These are phyloP conservation scores for Lordiphosa mommai DNA, from an alignment of 1,140 invertebrate species.

Conservation along the genomic window DNA sequence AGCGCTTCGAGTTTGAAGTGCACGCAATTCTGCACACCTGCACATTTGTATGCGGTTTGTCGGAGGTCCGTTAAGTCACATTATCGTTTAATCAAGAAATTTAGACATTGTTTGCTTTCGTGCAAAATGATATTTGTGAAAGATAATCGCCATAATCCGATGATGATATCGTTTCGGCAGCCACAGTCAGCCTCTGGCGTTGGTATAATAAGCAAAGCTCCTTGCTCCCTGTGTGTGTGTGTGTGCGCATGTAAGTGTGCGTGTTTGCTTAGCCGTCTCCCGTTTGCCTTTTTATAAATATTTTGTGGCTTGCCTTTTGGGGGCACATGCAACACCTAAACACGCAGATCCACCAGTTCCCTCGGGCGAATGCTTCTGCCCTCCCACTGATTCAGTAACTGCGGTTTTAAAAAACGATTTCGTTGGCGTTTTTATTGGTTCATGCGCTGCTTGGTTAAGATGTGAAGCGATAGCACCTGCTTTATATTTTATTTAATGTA, in stretches of 20 bases:
- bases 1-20: conserved; percentile 19
- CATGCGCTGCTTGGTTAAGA: conserved; percentile 5
- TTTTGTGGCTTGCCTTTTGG: conserved; percentile 33
- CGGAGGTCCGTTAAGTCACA: background rate
- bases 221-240: conserved; percentile 12
- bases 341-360: conserved; percentile 24
- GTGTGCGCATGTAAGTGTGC: conserved; percentile 8
- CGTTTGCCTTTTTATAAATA: conserved; percentile 21
- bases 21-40: conserved; percentile 38
- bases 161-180: conserved; percentile 24
- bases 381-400: conserved; percentile 3
- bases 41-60: conserved; percentile 29
- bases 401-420: conserved; percentile 9
- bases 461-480: background rate
- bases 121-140: conserved; percentile 70
- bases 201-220: conserved; percentile 58
- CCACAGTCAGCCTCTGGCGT: conserved; percentile 47
- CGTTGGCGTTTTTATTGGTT: conserved; percentile 2
- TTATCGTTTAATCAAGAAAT: conserved; percentile 49
- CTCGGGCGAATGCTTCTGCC: background rate
- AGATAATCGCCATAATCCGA: conserved; percentile 70
- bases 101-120: conserved; percentile 69
- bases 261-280: conserved; percentile 46
- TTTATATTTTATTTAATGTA: conserved; percentile 2
- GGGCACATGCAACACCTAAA: conserved; percentile 47